Evolutionary conservation across 2,797 vertebrate genomes (phyloP), one percentile per base, ranked within the genome.

Genomic region (Nyctibius grandis): DNA sequence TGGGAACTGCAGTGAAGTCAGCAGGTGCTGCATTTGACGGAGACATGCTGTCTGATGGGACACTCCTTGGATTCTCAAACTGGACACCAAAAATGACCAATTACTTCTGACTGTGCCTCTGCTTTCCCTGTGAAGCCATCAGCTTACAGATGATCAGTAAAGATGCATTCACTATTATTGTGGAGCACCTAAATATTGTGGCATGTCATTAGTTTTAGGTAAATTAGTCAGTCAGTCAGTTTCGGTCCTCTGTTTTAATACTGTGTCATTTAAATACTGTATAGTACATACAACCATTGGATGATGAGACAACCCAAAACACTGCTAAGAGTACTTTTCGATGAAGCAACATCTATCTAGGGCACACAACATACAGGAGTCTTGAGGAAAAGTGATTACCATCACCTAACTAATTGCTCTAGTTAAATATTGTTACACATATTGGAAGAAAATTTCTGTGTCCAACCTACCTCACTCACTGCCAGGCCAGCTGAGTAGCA

Each of bases 11-110:
- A 3, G 57, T 38, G 72, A 74, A 34, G 31, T 42, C 33, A 45
- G 26, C 1, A 3, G 28, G 29, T 67, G 29, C 74, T 31, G 40
- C 31, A 7, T 7, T 7, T 4, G 4, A 59, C 2, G 3, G 57
- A 65, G 21, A 33, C 1, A 1, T 6, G 25, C 57, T 59, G 7
- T 54, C 42, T 76, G 69, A 26, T 25, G 48, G 63, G 34, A 64
- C 0, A 2, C 11, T 59, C 26, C 64, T 72, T 59, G 64, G 16
- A 45, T 54, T 80, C 82, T 60, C 85, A 31, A 61, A 67, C 12
- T 25, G 33, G 44, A 40, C 59, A 48, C 57, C 29, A 63, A 48
- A 67, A 80, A 40, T 22, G 25, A 63, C 44, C 44, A 18, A 15
- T 59, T 57, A 31, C 44, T 76, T 76, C 5, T 2, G 19, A 26